Percentiles rank a stretch among this genome's conserved stretches.
These are phyloP conservation scores for Muschampia plurimacula DNA, from an alignment of 2,888 invertebrate species.

Conservation along the genomic window DNA sequence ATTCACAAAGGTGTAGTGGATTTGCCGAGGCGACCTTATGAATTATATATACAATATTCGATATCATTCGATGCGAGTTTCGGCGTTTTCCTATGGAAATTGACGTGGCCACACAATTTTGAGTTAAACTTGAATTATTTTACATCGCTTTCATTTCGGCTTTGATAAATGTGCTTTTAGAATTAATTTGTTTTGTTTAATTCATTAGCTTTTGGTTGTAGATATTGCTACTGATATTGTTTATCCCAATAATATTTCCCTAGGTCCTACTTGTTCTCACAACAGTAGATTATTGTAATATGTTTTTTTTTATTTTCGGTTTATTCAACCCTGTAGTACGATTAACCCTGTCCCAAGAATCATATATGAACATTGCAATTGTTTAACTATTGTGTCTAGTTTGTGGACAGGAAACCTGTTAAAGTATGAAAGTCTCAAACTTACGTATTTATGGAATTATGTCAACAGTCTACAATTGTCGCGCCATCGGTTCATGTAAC, in stretches of 20 bases:
- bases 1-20: conserved; percentile 79
- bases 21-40: conserved; percentile 66
- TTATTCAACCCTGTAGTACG: background rate
- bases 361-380: too few species aligned
- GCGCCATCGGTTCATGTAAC: conserved; percentile 57
- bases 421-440: background rate
- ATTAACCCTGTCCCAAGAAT: background rate
- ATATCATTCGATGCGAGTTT: conserved; percentile 69
- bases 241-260: background rate
- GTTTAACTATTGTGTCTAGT: too few species aligned
- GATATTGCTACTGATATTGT: background rate
- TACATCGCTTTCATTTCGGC: conserved; percentile 18
- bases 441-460: background rate
- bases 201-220: background rate
- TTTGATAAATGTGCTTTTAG: conserved; percentile 10
- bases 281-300: background rate
- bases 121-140: conserved; percentile 33
- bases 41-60: conserved; percentile 80
- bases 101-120: conserved; percentile 40
- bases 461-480: conserved; percentile 4
- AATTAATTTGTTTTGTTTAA: background rate
- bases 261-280: background rate
- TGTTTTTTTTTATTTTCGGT: background rate
- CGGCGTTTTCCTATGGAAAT: conserved; percentile 56
- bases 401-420: too few species aligned